phyloP scores from a whole-genome alignment of 2,888 invertebrate species.

The Cryptocephalus moraei region DNA sequence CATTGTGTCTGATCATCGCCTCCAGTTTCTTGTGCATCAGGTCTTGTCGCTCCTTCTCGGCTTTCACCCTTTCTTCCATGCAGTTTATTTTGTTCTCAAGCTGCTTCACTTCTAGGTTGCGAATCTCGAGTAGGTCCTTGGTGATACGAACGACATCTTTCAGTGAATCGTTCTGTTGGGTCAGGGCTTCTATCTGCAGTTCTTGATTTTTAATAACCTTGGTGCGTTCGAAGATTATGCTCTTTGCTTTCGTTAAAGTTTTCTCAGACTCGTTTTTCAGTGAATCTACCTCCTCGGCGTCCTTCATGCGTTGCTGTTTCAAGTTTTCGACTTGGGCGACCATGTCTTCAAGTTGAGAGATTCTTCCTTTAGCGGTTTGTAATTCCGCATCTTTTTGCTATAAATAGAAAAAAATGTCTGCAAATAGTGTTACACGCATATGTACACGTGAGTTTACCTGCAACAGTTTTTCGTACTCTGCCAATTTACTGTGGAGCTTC shows the following conservation, averaged over 20 bases:
- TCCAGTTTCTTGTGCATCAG: slow-evolving; percentile 61
- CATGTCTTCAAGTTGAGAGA: slow-evolving; percentile 29
- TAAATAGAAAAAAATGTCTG: slow-evolving; percentile 5
- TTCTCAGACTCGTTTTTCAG: slow-evolving; percentile 39
- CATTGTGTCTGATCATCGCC: slow-evolving; percentile 61
- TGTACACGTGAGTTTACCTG: slow-evolving; percentile 8
- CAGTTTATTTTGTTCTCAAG: slow-evolving; percentile 55
- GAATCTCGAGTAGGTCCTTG: slow-evolving; percentile 67
- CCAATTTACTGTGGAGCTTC: slow-evolving; percentile 5
- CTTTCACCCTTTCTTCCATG: slow-evolving; percentile 58
- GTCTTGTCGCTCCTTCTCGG: slow-evolving; percentile 61
- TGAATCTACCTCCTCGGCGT: slow-evolving; percentile 28
- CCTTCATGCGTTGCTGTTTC: slow-evolving; percentile 24
- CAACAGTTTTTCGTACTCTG: slow-evolving; percentile 16
- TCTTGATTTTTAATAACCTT: slow-evolving; percentile 71
- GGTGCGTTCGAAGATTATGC: slow-evolving; percentile 64
- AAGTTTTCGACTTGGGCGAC: slow-evolving; percentile 27
- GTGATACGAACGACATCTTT: slow-evolving; percentile 76
- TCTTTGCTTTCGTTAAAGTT: slow-evolving; percentile 55
- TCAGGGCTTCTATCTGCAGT: slow-evolving; percentile 62
- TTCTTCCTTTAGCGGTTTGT: slow-evolving; percentile 16
- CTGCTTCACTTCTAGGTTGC: slow-evolving; percentile 69
- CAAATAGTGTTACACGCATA: not conserved
- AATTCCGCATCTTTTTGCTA: slow-evolving; percentile 24
- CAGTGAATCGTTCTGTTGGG: slow-evolving; percentile 60